phyloP scores from a whole-genome alignment of 2,113 vertebrate species.

The Myxocyprinus asiaticus region DNA sequence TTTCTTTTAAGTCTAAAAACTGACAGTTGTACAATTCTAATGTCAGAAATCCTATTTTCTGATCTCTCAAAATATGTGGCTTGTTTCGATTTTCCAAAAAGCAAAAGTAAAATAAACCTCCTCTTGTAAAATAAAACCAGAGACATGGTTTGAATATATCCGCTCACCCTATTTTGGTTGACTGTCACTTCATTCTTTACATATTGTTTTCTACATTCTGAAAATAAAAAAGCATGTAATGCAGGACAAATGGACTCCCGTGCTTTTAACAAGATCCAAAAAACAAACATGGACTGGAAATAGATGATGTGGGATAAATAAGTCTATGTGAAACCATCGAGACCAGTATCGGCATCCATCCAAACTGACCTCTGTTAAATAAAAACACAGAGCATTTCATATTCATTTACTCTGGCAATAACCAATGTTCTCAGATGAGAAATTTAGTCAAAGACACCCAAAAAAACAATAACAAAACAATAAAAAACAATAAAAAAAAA shows the following conservation, averaged over 20 bases:
- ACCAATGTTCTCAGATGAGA: too few species aligned
- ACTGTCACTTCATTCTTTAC: background rate
- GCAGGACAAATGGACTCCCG: background rate
- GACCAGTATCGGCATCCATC: background rate
- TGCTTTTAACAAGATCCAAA: slow-evolving; percentile 5
- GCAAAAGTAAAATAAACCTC: background rate
- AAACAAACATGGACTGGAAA: background rate
- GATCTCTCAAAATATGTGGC: background rate
- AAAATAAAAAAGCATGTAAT: background rate
- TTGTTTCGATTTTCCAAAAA: background rate
- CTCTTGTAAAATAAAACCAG: background rate
- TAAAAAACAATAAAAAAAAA: too few species aligned
- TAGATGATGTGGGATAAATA: slow-evolving; percentile 17
- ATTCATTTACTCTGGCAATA: slow-evolving; percentile 9
- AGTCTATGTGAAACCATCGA: background rate
- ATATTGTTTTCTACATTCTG: background rate
- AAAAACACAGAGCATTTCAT: background rate
- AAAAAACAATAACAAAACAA: too few species aligned
- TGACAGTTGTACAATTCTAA: too few species aligned
- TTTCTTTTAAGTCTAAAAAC: too few species aligned
- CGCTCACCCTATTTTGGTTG: background rate
- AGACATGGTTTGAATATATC: background rate
- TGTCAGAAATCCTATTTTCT: too few species aligned
- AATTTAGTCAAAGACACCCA: too few species aligned
- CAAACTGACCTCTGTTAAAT: background rate